Conservation (phyloP, 1,140 invertebrate species). For the Pogonomyrmex californicus region DNA sequence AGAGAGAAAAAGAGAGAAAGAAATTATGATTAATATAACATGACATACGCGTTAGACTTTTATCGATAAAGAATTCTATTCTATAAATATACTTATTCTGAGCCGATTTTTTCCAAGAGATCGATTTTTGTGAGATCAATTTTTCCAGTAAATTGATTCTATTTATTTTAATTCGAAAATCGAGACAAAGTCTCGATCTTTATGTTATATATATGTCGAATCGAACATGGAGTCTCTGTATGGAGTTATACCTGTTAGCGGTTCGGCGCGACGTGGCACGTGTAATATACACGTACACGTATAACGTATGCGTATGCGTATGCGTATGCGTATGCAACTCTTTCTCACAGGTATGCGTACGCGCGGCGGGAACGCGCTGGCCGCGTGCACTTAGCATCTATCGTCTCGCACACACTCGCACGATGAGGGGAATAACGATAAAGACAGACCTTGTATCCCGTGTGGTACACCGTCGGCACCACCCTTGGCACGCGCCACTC, state of each 20-base stretch:
- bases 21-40: too few relatives aligned
- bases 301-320: background rate
- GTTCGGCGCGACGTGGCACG: background rate
- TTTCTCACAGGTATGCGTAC: background rate
- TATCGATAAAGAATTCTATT: too few relatives aligned
- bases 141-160: too few relatives aligned
- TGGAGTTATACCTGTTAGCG: slow-evolving; percentile 36
- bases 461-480: slow-evolving; percentile 72
- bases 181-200: too few relatives aligned
- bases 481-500: slow-evolving; percentile 78
- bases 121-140: too few relatives aligned
- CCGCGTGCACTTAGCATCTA: background rate
- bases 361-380: background rate
- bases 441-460: slow-evolving; percentile 50
- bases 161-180: too few relatives aligned
- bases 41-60: too few relatives aligned
- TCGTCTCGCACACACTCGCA: slow-evolving; percentile 24
- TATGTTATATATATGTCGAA: too few relatives aligned
- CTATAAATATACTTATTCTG: too few relatives aligned
- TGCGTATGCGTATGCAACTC: background rate
- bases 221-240: too few relatives aligned
- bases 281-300: background rate
- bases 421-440: background rate
- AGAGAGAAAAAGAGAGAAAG: too few relatives aligned
- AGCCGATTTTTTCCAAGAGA: too few relatives aligned